Percentiles rank a stretch among this genome's conserved stretches.
Evolutionary conservation across 2,888 invertebrate genomes (phyloP).

Genomic region (Plebejus argus): DNA sequence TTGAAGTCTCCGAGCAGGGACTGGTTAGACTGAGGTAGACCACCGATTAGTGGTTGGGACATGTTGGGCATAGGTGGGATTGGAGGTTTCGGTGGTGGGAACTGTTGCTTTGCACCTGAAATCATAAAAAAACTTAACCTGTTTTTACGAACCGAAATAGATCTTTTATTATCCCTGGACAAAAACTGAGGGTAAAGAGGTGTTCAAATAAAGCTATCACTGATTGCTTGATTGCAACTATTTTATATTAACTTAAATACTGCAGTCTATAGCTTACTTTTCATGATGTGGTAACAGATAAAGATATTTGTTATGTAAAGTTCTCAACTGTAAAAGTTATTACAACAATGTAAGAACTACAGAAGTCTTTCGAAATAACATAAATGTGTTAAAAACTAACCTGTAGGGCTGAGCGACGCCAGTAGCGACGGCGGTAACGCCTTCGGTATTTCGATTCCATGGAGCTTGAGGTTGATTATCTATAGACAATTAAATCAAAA

Average conservation of each 20-base stretch:
- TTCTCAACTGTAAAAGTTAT: too few species aligned
- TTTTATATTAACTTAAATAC: too few species aligned
- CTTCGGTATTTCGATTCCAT: slow-evolving; percentile 95
- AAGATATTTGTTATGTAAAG: too few species aligned
- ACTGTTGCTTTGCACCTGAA: slow-evolving; percentile 55
- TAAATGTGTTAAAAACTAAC: slow-evolving; percentile 50
- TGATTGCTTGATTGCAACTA: too few species aligned
- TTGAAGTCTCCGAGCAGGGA: slow-evolving; percentile 56
- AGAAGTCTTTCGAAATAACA: too few species aligned
- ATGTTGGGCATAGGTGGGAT: slow-evolving; percentile 64
- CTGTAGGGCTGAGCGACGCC: slow-evolving; percentile 82
- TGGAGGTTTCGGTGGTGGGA: slow-evolving; percentile 67
- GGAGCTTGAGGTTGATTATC: slow-evolving; percentile 94
- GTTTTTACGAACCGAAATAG: too few species aligned
- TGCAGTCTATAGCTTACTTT: too few species aligned
- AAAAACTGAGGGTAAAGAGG: too few species aligned
- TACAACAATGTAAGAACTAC: too few species aligned
- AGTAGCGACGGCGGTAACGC: slow-evolving; percentile 89
- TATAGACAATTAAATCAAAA: slow-evolving; percentile 44
- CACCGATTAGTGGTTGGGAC: slow-evolving; percentile 51
- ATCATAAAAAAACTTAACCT: slow-evolving; percentile 14
- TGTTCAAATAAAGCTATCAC: too few species aligned
- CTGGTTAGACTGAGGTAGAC: slow-evolving; percentile 48
- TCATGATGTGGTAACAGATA: too few species aligned
- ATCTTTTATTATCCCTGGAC: too few species aligned